Percentiles rank a stretch among this genome's conserved stretches.
Conservation (phyloP, 2,888 invertebrate species). For the Trachelus troglodyta region DNA sequence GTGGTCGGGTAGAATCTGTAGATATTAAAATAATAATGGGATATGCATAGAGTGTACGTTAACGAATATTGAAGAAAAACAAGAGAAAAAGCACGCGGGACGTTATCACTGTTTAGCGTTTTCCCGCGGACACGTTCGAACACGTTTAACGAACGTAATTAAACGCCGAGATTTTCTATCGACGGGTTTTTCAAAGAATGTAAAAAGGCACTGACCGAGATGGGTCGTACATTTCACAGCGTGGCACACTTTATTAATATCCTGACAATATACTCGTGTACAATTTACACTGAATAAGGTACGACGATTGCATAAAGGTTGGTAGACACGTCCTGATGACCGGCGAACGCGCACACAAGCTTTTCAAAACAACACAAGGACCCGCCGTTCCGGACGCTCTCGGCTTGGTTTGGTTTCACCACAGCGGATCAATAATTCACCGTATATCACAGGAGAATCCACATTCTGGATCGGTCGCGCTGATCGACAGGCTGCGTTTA, state of each 20-base stretch:
- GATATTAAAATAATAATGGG: neutral
- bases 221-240: neutral
- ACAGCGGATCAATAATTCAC: slow-evolving; percentile 57
- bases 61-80: neutral
- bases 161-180: neutral
- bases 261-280: neutral
- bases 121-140: slow-evolving; percentile 1
- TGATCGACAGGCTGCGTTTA: slow-evolving; percentile 6
- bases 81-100: neutral
- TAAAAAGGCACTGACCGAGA: neutral
- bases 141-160: neutral
- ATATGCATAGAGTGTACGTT: neutral
- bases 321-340: neutral
- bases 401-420: slow-evolving; percentile 15
- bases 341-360: slow-evolving; percentile 15
- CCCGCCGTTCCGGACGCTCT: slow-evolving; percentile 28
- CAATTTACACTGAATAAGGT: neutral
- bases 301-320: neutral
- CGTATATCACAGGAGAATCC: slow-evolving; percentile 41
- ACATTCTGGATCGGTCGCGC: slow-evolving; percentile 19
- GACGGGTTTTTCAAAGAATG: neutral
- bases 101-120: slow-evolving; percentile 2
- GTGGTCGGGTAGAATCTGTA: neutral
- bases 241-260: neutral
- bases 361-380: slow-evolving; percentile 20